Conservation (phyloP, 1,140 invertebrate genomes). For the Patella vulgata region DNA sequence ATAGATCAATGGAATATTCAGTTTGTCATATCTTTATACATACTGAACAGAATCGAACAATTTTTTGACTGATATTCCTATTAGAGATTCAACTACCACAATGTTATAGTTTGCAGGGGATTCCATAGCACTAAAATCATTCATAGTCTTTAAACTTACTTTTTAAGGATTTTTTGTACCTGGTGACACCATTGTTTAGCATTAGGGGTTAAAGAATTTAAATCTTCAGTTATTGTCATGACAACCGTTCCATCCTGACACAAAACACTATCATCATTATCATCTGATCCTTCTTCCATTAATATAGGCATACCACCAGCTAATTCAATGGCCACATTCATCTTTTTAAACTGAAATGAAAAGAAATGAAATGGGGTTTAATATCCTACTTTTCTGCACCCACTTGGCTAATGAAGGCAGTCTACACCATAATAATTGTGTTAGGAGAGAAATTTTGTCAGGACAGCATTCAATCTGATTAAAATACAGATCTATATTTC, state of each 20-base stretch:
- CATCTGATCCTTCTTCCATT: conserved; percentile 34
- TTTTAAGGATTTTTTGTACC: conserved; percentile 35
- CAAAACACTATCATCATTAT: conserved; percentile 24
- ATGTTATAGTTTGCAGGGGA: too few relatives aligned
- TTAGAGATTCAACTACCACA: too few relatives aligned
- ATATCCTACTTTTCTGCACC: too few relatives aligned
- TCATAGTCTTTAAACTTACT: too few relatives aligned
- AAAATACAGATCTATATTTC: too few relatives aligned
- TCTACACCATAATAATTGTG: not conserved
- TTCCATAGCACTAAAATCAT: too few relatives aligned
- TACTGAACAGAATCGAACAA: not conserved
- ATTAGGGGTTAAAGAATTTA: conserved; percentile 23
- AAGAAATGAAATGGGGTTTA: too few relatives aligned
- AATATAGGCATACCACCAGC: conserved; percentile 52
- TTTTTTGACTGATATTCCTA: not conserved
- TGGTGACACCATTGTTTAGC: conserved; percentile 35
- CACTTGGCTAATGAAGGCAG: too few relatives aligned
- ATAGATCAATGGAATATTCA: too few relatives aligned
- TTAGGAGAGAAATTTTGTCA: too few relatives aligned
- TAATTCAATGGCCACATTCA: conserved; percentile 50
- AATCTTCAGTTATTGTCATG: conserved; percentile 37
- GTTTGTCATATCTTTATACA: too few relatives aligned
- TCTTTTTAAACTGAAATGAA: conserved; percentile 50
- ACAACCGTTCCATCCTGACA: conserved; percentile 43
- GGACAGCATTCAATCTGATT: too few relatives aligned